These are phyloP conservation scores for Drosophila greeni DNA, from an alignment of 2,888 invertebrate species.

Conservation along the genomic window DNA sequence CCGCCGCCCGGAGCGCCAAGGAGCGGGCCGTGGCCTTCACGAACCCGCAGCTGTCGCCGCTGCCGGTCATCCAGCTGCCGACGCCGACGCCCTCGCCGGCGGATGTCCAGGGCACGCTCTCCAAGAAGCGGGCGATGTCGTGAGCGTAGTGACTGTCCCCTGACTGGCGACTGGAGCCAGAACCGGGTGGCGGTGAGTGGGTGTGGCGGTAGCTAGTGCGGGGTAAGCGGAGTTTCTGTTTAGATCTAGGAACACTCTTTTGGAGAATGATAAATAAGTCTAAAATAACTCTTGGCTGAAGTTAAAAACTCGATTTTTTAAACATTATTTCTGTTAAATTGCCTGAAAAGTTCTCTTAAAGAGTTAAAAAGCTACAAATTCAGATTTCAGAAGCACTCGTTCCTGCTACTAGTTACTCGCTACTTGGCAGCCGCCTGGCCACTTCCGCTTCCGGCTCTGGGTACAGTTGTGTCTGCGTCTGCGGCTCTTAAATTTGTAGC, in stretches of 20 bases:
- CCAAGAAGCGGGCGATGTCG: conserved; percentile 75
- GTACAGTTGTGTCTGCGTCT: conserved; percentile 44
- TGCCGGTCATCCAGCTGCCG: conserved; percentile 76
- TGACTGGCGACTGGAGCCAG: conserved; percentile 16
- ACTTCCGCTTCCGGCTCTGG: conserved; percentile 22
- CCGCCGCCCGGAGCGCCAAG: conserved; percentile 68
- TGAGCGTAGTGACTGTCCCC: conserved; percentile 42
- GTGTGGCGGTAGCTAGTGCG: not conserved
- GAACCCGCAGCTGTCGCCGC: conserved; percentile 75
- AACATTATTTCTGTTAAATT: not conserved
- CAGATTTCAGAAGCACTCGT: not conserved
- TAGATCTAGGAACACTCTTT: not conserved
- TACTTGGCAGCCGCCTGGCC: not conserved
- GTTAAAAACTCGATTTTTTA: not conserved
- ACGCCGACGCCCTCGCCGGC: conserved; percentile 47
- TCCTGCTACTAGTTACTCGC: not conserved
- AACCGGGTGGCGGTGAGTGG: not conserved
- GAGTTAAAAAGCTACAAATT: not conserved
- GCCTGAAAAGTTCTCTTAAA: not conserved
- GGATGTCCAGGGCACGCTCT: conserved; percentile 72
- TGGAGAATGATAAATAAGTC: too few species aligned
- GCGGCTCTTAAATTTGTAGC: conserved; percentile 44
- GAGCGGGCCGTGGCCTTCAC: conserved; percentile 78
- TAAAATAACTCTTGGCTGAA: not conserved
- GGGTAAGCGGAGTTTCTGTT: not conserved